Evolutionary conservation across 2,113 vertebrate species (phyloP).

Genomic region (Psilopsiagon aymara): DNA sequence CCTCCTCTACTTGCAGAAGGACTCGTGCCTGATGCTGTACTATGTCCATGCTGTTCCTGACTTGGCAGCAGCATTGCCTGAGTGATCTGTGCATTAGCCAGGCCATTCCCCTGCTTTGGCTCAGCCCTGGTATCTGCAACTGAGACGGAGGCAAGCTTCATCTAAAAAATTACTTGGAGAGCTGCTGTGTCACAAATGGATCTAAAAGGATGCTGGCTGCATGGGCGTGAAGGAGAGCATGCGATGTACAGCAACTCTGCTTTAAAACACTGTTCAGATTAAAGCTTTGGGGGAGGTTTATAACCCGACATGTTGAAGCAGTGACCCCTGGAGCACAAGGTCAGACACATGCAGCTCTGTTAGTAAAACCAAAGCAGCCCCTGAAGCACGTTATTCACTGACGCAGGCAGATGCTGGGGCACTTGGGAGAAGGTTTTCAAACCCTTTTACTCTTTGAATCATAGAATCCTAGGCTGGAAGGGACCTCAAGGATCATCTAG

Average conservation of each 20-base stretch:
- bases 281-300: not conserved
- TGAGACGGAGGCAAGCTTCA: accelerated
- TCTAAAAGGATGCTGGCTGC: not conserved
- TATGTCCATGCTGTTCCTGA: not conserved
- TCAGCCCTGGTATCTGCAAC: not conserved
- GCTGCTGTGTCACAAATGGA: not conserved
- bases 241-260: not conserved
- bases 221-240: no score
- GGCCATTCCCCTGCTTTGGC: not conserved
- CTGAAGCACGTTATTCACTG: not conserved
- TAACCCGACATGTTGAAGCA: not conserved
- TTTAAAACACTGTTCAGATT: not conserved
- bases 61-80: not conserved
- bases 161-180: not conserved
- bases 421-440: not conserved
- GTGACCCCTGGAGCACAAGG: not conserved
- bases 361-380: not conserved
- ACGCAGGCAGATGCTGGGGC: not conserved
- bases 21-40: accelerated
- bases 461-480: not conserved
- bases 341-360: no score
- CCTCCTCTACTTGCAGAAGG: not conserved
- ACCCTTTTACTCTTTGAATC: not conserved
- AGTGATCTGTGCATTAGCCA: accelerated
- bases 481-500: not conserved